Conservation (phyloP, 2,888 invertebrate genomes). For the Volucella zonaria region DNA sequence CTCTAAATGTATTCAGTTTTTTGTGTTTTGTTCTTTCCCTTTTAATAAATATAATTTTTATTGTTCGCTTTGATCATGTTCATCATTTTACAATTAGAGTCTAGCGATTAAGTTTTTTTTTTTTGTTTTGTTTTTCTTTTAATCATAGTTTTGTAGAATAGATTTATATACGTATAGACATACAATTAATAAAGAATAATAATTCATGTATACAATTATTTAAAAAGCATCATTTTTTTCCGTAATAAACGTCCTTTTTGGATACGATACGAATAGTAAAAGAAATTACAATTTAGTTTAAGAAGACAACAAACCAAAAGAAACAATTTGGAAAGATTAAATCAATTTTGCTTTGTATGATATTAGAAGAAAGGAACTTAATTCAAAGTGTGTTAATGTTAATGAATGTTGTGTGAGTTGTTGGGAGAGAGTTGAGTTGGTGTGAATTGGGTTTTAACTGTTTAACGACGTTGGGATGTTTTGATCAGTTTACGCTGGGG, state of each 20-base stretch:
- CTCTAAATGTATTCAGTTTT: not conserved
- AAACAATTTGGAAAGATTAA: slow-evolving; percentile 21
- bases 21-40: slow-evolving; percentile 46
- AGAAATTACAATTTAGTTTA: not conserved
- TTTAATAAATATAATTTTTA: slow-evolving; percentile 73
- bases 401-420: slow-evolving; percentile 20
- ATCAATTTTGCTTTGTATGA: slow-evolving; percentile 20
- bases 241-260: slow-evolving; percentile 21
- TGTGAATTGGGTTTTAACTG: slow-evolving; percentile 8
- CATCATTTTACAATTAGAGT: slow-evolving; percentile 65
- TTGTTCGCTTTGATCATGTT: slow-evolving; percentile 60
- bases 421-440: not conserved
- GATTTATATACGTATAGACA: slow-evolving; percentile 36
- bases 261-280: not conserved
- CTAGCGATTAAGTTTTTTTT: slow-evolving; percentile 57
- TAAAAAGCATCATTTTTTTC: slow-evolving; percentile 31
- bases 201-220: slow-evolving; percentile 45
- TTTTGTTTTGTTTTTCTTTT: not conserved
- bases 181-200: slow-evolving; percentile 49
- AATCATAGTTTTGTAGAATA: slow-evolving; percentile 45
- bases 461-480: slow-evolving; percentile 63
- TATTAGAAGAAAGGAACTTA: slow-evolving; percentile 24
- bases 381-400: slow-evolving; percentile 44
- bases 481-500: slow-evolving; percentile 24
- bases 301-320: slow-evolving; percentile 26